phyloP scores from a whole-genome alignment of 2,888 invertebrate genomes.

The Microplitis deprimator region DNA sequence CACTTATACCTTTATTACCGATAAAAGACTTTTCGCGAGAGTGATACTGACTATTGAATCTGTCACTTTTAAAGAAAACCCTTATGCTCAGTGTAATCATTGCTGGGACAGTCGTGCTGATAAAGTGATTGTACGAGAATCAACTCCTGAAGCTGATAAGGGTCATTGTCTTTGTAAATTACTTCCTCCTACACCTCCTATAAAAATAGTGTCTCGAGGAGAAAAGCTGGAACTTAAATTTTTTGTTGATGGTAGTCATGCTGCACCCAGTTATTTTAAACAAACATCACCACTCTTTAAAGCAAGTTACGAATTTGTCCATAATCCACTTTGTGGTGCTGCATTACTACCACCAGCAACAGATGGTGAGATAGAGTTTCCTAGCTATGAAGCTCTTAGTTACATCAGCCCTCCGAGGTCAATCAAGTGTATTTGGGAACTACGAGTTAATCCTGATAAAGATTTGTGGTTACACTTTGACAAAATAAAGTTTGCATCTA shows the following conservation, averaged over 20 bases:
- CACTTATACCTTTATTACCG: conserved; percentile 87
- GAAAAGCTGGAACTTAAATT: conserved; percentile 87
- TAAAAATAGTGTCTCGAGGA: conserved; percentile 83
- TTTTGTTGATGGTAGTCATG: conserved; percentile 87
- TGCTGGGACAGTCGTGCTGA: conserved; percentile 91
- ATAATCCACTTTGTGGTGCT: conserved; percentile 90
- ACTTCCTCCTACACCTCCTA: conserved; percentile 75
- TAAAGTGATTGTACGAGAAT: conserved; percentile 85
- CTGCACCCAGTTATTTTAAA: conserved; percentile 90
- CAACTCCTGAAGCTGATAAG: conserved; percentile 78
- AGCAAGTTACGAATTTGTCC: conserved; percentile 90
- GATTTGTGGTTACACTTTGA: conserved; percentile 92
- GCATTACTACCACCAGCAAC: conserved; percentile 84
- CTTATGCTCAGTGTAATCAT: conserved; percentile 79
- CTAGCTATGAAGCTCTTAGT: conserved; percentile 85
- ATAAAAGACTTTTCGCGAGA: conserved; percentile 84
- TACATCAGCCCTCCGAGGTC: conserved; percentile 70
- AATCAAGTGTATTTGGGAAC: conserved; percentile 84
- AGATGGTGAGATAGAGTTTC: conserved; percentile 90
- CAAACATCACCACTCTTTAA: conserved; percentile 87
- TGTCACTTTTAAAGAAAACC: conserved; percentile 81
- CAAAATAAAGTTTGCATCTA: conserved; percentile 87
- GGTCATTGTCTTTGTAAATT: conserved; percentile 81
- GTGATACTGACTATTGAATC: conserved; percentile 84
- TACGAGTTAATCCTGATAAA: conserved; percentile 85